A percentile compares a stretch with the other conserved stretches of the same genome.
Conservation (phyloP, 2,888 invertebrate species). For the Mythimna vitellina region DNA sequence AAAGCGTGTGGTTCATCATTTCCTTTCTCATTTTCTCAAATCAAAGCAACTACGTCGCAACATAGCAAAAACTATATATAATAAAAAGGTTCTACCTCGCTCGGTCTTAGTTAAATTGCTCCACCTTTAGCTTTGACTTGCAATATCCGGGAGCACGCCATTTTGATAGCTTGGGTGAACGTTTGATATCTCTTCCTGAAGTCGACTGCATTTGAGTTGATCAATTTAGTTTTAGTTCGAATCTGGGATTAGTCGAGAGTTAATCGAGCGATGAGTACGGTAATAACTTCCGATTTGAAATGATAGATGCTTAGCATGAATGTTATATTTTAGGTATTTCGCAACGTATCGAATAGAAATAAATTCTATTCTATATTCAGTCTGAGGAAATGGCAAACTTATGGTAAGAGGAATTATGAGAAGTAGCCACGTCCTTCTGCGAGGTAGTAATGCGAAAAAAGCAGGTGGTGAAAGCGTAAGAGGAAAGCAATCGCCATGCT, state of each 20-base stretch:
- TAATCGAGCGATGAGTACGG: constrained; percentile 11
- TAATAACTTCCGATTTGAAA: constrained; percentile 25
- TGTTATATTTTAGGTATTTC: neutral
- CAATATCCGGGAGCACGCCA: constrained; percentile 73
- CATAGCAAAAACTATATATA: constrained; percentile 15
- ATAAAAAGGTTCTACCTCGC: constrained; percentile 32
- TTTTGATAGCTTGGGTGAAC: constrained; percentile 65
- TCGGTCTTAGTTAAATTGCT: constrained; percentile 44
- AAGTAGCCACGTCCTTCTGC: too few relatives aligned
- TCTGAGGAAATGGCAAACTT: neutral
- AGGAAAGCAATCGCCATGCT: too few relatives aligned
- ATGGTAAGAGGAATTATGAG: too few relatives aligned
- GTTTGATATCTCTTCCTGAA: constrained; percentile 68
- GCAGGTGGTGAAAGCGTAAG: too few relatives aligned
- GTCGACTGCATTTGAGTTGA: constrained; percentile 40
- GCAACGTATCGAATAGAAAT: neutral
- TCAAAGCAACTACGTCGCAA: constrained; percentile 13
- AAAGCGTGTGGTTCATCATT: constrained; percentile 4
- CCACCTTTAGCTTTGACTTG: constrained; percentile 60
- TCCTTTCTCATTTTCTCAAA: constrained; percentile 7
- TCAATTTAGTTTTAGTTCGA: constrained; percentile 58
- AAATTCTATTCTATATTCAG: neutral
- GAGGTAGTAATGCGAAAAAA: too few relatives aligned
- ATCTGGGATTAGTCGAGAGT: constrained; percentile 27
- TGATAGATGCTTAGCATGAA: neutral